Conservation (phyloP, 2,797 vertebrate genomes). For the Halcyon smyrnensis region DNA sequence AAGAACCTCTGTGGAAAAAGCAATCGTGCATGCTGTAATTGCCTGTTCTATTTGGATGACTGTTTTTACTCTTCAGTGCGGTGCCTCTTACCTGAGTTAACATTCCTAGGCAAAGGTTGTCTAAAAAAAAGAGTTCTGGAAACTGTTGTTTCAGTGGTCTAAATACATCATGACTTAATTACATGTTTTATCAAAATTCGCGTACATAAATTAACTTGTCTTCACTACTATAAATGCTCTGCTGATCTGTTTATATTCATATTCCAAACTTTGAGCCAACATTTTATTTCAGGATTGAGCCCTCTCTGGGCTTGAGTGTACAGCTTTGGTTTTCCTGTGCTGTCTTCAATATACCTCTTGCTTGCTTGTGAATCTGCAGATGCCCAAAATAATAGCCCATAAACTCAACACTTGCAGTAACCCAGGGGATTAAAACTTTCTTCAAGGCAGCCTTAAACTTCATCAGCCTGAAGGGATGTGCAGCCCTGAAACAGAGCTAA, state of each 20-base stretch:
- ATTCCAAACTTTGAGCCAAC: neutral
- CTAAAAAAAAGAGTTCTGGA: neutral
- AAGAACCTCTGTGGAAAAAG: neutral
- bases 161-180: neutral
- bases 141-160: neutral
- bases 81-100: neutral
- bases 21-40: neutral
- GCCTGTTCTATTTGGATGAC: neutral
- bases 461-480: neutral
- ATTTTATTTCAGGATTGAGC: neutral
- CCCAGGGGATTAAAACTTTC: neutral
- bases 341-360: accelerated
- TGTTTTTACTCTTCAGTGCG: neutral
- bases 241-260: neutral
- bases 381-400: neutral
- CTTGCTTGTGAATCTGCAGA: neutral
- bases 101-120: neutral
- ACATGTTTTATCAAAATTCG: neutral
- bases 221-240: neutral
- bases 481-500: neutral
- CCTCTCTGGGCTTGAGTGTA: neutral
- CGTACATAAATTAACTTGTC: neutral
- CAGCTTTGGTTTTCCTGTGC: neutral
- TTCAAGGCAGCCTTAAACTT: neutral
- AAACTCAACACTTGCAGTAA: neutral